phyloP scores from a whole-genome alignment of 2,113 vertebrate species.

The Sander lucioperca region DNA sequence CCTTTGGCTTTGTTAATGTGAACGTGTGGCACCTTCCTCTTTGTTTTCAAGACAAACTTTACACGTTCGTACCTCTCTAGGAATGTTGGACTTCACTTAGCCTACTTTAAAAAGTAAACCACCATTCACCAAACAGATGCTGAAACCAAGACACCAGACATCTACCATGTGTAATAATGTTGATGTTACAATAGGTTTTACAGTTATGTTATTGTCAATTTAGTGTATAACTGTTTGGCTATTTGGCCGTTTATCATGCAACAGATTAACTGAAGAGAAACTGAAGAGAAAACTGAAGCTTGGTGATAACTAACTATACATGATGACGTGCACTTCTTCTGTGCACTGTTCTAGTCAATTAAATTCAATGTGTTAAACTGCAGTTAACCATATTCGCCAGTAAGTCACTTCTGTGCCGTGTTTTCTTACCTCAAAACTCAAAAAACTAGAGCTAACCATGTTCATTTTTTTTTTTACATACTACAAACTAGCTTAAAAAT shows the following conservation, averaged over 20 bases:
- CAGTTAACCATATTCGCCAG: too few species aligned
- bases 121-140: not conserved
- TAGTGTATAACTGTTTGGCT: not conserved
- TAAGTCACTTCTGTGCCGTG: too few species aligned
- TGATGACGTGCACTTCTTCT: not conserved
- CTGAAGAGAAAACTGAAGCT: too few species aligned
- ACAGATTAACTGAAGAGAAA: too few species aligned
- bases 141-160: not conserved
- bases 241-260: not conserved
- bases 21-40: not conserved
- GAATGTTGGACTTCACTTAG: not conserved
- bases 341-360: too few species aligned
- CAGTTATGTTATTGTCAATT: not conserved
- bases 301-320: not conserved
- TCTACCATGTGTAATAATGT: not conserved
- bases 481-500: too few species aligned
- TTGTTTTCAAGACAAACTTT: not conserved
- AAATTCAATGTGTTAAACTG: too few species aligned
- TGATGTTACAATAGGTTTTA: not conserved
- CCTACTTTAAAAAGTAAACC: not conserved
- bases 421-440: too few species aligned
- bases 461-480: too few species aligned
- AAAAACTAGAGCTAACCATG: too few species aligned
- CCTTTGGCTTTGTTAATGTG: conserved; percentile 1
- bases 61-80: not conserved